phyloP scores from a whole-genome alignment of 2,888 invertebrate species.

The Crioceris asparagi region DNA sequence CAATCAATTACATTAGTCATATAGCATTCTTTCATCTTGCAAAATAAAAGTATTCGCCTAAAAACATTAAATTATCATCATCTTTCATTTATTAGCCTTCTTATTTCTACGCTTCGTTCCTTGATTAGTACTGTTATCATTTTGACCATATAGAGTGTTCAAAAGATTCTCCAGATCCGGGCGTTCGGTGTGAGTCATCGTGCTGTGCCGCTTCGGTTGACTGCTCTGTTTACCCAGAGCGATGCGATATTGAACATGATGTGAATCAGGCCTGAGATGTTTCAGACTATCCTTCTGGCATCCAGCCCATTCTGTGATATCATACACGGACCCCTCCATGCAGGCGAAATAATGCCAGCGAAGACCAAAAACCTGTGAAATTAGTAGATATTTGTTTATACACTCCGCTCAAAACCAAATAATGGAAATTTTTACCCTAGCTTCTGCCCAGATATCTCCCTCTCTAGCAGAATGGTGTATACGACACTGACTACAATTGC shows the following conservation, averaged over 20 bases:
- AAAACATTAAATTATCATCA: not conserved
- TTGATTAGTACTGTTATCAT: slow-evolving; percentile 34
- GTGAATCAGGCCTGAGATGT: slow-evolving; percentile 82
- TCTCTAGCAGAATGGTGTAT: slow-evolving; percentile 84
- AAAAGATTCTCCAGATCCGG: slow-evolving; percentile 75
- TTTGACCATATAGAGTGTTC: slow-evolving; percentile 66
- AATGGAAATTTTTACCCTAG: slow-evolving; percentile 30
- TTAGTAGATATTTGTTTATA: too few relatives aligned
- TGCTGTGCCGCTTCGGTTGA: slow-evolving; percentile 25
- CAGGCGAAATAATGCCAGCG: slow-evolving; percentile 93
- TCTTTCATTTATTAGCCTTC: slow-evolving; percentile 27
- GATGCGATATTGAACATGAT: slow-evolving; percentile 78
- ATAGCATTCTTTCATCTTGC: slow-evolving; percentile 2
- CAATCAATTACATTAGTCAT: slow-evolving; percentile 3
- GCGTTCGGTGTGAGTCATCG: slow-evolving; percentile 44
- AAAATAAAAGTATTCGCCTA: slow-evolving; percentile 1
- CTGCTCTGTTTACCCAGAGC: slow-evolving; percentile 53
- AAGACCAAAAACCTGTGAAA: slow-evolving; percentile 63
- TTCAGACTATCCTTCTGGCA: slow-evolving; percentile 74
- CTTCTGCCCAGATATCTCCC: slow-evolving; percentile 97
- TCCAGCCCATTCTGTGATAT: slow-evolving; percentile 95
- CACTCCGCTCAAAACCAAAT: not conserved
- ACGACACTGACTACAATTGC: slow-evolving; percentile 83
- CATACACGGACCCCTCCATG: slow-evolving; percentile 92
- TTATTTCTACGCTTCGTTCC: slow-evolving; percentile 30